Conservation (phyloP, 2,888 invertebrate species). For the Trisateles emortualis region DNA sequence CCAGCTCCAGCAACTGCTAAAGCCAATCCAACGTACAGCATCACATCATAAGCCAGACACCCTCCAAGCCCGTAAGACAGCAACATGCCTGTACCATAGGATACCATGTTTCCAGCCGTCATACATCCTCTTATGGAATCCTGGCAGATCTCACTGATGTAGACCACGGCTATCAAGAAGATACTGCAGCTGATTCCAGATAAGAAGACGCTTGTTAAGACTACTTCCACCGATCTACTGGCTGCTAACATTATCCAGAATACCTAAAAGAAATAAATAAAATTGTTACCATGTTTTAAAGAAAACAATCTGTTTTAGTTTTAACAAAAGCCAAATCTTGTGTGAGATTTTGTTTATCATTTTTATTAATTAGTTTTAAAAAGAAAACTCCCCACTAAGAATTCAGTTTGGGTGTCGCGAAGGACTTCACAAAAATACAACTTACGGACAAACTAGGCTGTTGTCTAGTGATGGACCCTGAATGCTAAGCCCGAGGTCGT, state of each 20-base stretch:
- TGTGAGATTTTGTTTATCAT: too few relatives aligned
- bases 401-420: too few relatives aligned
- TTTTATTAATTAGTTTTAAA: too few relatives aligned
- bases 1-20: constrained; percentile 4
- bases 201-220: constrained; percentile 31
- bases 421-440: too few relatives aligned
- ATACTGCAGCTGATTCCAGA: constrained; percentile 34
- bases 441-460: too few relatives aligned
- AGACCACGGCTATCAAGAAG: constrained; percentile 36
- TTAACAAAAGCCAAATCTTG: too few relatives aligned
- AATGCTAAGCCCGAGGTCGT: too few relatives aligned
- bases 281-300: too few relatives aligned
- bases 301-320: background rate
- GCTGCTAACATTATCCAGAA: constrained; percentile 29
- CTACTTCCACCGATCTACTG: constrained; percentile 33
- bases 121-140: constrained; percentile 47
- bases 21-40: constrained; percentile 36
- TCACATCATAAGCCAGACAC: constrained; percentile 19
- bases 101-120: constrained; percentile 32
- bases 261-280: constrained; percentile 18
- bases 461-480: too few relatives aligned
- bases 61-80: constrained; percentile 40
- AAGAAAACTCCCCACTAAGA: too few relatives aligned
- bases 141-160: constrained; percentile 45
- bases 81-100: constrained; percentile 39